Percentiles rank a stretch among this genome's conserved stretches.
These are phyloP conservation scores for Cyprinodon tularosa DNA, from an alignment of 2,113 vertebrate species.

Conservation along the genomic window DNA sequence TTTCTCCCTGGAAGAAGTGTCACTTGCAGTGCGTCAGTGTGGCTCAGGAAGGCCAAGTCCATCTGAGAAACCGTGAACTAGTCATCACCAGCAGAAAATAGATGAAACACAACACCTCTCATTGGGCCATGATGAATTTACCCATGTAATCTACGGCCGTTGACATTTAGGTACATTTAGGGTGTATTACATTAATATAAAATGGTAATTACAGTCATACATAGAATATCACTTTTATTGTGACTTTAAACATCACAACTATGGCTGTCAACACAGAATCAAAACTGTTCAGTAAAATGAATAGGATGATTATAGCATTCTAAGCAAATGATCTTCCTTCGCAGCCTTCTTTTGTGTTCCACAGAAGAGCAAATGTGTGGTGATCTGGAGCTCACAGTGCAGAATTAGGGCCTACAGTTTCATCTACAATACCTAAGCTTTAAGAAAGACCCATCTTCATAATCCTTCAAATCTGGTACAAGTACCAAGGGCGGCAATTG, in stretches of 20 bases:
- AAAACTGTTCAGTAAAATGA: too few species aligned
- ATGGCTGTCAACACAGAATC: too few species aligned
- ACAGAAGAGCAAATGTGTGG: background rate
- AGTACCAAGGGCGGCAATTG: background rate
- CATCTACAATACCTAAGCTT: background rate
- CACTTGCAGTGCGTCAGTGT: slow-evolving; percentile 24
- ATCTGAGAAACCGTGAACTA: slow-evolving; percentile 66
- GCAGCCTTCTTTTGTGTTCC: background rate
- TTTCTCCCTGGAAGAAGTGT: slow-evolving; percentile 42
- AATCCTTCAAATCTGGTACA: background rate
- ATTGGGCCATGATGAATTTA: slow-evolving; percentile 35
- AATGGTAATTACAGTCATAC: slow-evolving; percentile 16
- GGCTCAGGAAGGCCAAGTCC: slow-evolving; percentile 39
- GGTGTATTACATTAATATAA: slow-evolving; percentile 27
- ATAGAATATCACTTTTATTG: background rate
- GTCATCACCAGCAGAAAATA: slow-evolving; percentile 80
- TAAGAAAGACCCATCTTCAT: too few species aligned
- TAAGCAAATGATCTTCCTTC: background rate
- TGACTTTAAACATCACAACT: slow-evolving; percentile 1
- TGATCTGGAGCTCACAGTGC: background rate
- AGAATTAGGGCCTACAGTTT: background rate
- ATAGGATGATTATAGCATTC: too few species aligned
- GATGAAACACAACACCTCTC: slow-evolving; percentile 71
- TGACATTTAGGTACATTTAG: slow-evolving; percentile 18
- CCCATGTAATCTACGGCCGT: slow-evolving; percentile 43